phyloP scores from a whole-genome alignment of 2,888 invertebrate genomes.

The Drosophila infuscata region DNA sequence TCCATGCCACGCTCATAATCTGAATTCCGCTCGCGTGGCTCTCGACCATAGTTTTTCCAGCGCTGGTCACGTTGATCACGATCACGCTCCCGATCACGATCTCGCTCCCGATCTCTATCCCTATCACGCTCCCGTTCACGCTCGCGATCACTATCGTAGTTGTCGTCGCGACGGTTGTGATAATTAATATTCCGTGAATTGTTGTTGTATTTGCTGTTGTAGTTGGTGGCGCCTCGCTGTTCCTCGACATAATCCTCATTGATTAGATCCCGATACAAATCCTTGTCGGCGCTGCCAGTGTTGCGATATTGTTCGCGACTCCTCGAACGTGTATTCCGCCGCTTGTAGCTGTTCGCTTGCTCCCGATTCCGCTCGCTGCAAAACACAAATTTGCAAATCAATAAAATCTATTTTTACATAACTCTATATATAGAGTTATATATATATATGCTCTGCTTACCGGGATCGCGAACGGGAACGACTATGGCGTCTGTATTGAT shows the following conservation, averaged over 20 bases:
- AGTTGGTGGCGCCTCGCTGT: conserved; percentile 61
- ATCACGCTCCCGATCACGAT: conserved; percentile 55
- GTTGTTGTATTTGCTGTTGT: conserved; percentile 51
- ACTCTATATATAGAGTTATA: not conserved
- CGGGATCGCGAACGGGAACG: conserved; percentile 84
- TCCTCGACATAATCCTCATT: conserved; percentile 84
- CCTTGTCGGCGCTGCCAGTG: conserved; percentile 75
- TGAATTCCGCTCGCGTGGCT: conserved; percentile 52
- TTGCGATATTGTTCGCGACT: conserved; percentile 80
- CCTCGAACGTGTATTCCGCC: conserved; percentile 82
- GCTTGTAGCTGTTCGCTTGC: conserved; percentile 68
- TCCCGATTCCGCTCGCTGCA: conserved; percentile 82
- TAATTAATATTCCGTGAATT: conserved; percentile 59
- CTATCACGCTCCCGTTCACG: conserved; percentile 51
- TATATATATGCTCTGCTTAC: conserved; percentile 30
- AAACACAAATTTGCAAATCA: conserved; percentile 1
- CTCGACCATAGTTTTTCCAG: conserved; percentile 64
- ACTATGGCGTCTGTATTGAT: conserved; percentile 82
- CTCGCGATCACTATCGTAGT: conserved; percentile 64
- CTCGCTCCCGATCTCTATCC: conserved; percentile 46
- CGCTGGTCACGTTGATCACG: conserved; percentile 64
- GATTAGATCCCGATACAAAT: conserved; percentile 83
- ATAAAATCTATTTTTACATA: conserved; percentile 20
- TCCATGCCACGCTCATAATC: conserved; percentile 62
- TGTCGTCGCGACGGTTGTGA: conserved; percentile 69